Percentiles rank a stretch among this genome's conserved stretches.
phyloP scores from a whole-genome alignment of 2,888 invertebrate species.

The Plemyria rubiginata region DNA sequence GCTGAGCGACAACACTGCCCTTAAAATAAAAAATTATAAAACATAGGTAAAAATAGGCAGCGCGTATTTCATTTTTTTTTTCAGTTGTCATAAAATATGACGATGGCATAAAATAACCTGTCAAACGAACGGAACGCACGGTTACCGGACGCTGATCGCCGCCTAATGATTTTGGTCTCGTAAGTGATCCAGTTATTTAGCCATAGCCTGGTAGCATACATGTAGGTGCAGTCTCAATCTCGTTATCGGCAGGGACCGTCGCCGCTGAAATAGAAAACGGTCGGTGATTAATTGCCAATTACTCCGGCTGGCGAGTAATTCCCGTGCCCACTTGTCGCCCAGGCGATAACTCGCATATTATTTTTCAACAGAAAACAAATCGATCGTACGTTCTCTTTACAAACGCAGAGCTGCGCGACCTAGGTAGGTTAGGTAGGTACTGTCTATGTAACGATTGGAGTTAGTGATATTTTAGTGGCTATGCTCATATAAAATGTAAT shows the following conservation, averaged over 20 bases:
- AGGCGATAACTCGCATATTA: constrained; percentile 62
- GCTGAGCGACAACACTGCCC: too few relatives aligned
- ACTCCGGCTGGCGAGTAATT: constrained; percentile 76
- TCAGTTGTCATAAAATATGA: too few relatives aligned
- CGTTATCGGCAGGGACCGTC: constrained; percentile 58
- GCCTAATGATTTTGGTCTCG: constrained; percentile 2
- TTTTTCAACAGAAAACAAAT: constrained; percentile 64
- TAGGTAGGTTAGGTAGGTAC: background rate
- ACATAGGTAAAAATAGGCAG: too few relatives aligned
- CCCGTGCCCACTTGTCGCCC: constrained; percentile 75
- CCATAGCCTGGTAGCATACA: constrained; percentile 33
- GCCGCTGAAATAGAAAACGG: constrained; percentile 81
- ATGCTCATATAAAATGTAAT: too few relatives aligned
- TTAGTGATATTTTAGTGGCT: too few relatives aligned
- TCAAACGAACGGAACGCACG: too few relatives aligned
- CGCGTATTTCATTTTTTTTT: too few relatives aligned
- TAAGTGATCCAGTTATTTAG: constrained; percentile 16
- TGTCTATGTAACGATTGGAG: too few relatives aligned
- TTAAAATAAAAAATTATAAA: too few relatives aligned
- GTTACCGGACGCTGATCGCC: too few relatives aligned
- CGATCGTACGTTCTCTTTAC: constrained; percentile 45
- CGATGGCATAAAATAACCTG: too few relatives aligned
- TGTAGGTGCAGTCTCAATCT: constrained; percentile 65
- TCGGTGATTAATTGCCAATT: constrained; percentile 83
- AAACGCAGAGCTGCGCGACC: background rate